phyloP scores from a whole-genome alignment of 2,113 vertebrate species.

The Passerina amoena region DNA sequence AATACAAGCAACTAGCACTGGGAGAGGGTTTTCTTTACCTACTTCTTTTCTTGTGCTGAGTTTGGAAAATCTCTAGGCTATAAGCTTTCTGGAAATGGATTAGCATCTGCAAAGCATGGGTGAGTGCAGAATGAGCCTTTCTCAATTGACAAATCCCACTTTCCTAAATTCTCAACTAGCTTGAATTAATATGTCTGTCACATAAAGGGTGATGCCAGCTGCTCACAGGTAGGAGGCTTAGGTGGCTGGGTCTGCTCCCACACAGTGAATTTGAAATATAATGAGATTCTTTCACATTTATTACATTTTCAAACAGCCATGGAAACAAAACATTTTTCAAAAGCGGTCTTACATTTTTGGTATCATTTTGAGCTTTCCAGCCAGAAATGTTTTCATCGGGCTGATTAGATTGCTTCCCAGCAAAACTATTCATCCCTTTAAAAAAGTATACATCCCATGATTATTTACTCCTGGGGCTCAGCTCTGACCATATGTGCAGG shows the following conservation, averaged over 20 bases:
- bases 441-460: background rate
- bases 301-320: background rate
- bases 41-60: background rate
- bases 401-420: background rate
- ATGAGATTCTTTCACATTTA: background rate
- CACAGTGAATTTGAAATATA: background rate
- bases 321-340: background rate
- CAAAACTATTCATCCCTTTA: background rate
- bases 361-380: background rate
- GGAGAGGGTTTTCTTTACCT: background rate
- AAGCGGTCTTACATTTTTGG: background rate
- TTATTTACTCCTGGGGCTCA: background rate
- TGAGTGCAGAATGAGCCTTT: background rate
- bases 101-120: background rate
- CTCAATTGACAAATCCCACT: background rate
- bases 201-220: background rate
- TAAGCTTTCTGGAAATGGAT: background rate
- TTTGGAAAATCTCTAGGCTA: background rate
- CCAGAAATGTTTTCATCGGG: background rate
- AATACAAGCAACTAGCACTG: background rate
- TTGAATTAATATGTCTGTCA: background rate
- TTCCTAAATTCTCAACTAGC: background rate
- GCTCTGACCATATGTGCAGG: constrained; percentile 3
- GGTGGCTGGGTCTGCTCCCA: background rate
- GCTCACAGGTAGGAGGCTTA: background rate